A percentile compares a stretch with the other conserved stretches of the same genome.
Evolutionary conservation across 2,797 vertebrate species (phyloP).

Genomic region (Betta splendens): DNA sequence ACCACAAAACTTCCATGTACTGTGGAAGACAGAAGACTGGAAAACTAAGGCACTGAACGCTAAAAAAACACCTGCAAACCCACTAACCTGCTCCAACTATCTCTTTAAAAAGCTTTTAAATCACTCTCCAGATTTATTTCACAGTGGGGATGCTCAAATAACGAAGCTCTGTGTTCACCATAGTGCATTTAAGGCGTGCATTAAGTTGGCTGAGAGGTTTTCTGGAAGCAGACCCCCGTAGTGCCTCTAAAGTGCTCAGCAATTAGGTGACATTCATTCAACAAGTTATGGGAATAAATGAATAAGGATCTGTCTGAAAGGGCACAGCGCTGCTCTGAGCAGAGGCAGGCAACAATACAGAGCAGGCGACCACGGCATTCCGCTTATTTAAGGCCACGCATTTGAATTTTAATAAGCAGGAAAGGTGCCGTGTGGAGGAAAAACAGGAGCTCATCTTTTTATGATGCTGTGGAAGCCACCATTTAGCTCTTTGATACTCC

Average conservation of each 20-base stretch:
- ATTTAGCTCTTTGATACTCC: constrained; percentile 44
- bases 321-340: background rate
- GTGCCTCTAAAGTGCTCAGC: background rate
- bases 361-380: background rate
- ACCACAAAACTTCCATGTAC: background rate
- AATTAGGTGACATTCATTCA: constrained; percentile 21
- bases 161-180: background rate
- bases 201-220: constrained; percentile 12
- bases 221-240: background rate
- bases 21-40: background rate
- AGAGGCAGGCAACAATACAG: constrained; percentile 10
- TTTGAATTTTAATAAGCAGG: constrained; percentile 20
- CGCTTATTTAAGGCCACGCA: constrained; percentile 12
- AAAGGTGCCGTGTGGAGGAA: constrained; percentile 19
- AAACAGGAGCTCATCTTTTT: constrained; percentile 30
- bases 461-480: constrained; percentile 35
- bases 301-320: background rate
- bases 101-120: constrained; percentile 1
- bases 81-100: background rate
- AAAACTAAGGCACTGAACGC: too few relatives aligned
- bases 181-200: constrained; percentile 11
- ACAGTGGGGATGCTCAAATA: constrained; percentile 11
- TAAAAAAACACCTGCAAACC: constrained; percentile 4
- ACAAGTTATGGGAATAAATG: background rate
- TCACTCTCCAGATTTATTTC: constrained; percentile 16